Evolutionary conservation across 2,888 invertebrate species (phyloP).

Genomic region (Epiblema foenella): DNA sequence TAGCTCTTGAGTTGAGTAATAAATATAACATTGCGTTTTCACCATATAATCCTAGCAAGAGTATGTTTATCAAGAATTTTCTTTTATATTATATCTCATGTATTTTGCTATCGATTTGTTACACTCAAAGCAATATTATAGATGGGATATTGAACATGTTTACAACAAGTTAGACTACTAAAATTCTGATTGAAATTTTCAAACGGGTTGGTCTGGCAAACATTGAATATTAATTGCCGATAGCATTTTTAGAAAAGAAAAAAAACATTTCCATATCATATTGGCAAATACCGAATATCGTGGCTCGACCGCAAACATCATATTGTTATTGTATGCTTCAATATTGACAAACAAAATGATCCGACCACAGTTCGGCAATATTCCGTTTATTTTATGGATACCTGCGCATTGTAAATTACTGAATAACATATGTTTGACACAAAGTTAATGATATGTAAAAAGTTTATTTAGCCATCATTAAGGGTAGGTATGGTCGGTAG

Average conservation of each 20-base stretch:
- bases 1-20: too few species aligned
- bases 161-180: too few species aligned
- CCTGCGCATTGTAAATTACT: conserved; percentile 27
- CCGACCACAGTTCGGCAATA: conserved; percentile 31
- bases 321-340: conserved; percentile 37
- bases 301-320: conserved; percentile 38
- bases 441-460: conserved; percentile 2
- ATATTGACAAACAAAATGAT: conserved; percentile 43
- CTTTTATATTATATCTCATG: too few species aligned
- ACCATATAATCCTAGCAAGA: too few species aligned
- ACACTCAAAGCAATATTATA: neutral
- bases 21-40: too few species aligned
- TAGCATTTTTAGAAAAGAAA: neutral
- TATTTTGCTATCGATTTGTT: neutral
- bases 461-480: neutral
- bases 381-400: conserved; percentile 35
- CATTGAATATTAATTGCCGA: neutral
- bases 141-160: too few species aligned
- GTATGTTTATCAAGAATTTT: neutral
- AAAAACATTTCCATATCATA: neutral
- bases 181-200: too few species aligned
- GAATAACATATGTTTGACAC: neutral
- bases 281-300: conserved; percentile 15
- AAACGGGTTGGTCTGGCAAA: neutral
- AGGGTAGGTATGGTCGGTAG: neutral